Conservation (phyloP, 2,888 invertebrate species). For the Metalampra italica region DNA sequence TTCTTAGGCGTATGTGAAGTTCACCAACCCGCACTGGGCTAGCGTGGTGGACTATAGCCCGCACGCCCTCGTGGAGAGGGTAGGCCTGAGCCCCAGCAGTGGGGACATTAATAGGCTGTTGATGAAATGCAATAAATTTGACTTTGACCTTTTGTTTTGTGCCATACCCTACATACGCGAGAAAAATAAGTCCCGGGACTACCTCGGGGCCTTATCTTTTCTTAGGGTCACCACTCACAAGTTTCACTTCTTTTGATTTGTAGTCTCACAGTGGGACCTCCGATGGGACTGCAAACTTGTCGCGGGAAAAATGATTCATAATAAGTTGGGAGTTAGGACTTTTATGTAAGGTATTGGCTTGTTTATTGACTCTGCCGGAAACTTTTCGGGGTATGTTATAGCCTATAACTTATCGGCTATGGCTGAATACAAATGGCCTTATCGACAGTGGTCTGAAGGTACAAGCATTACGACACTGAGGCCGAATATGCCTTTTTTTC, state of each 20-base stretch:
- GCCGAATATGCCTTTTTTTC: no score
- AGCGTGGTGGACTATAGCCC: no score
- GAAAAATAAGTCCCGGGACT: slow-evolving; percentile 47
- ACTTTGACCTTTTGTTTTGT: slow-evolving; percentile 11
- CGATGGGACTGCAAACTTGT: slow-evolving; percentile 13
- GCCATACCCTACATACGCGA: slow-evolving; percentile 25
- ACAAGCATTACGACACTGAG: no score
- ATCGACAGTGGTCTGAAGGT: no score
- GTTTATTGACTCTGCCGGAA: neutral
- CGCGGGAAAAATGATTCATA: slow-evolving; percentile 9
- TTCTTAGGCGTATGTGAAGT: no score
- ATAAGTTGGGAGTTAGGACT: slow-evolving; percentile 4
- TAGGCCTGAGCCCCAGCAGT: no score
- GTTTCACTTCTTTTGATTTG: slow-evolving; percentile 50
- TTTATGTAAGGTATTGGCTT: neutral
- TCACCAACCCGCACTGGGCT: no score
- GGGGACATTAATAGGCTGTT: no score
- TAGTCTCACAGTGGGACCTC: slow-evolving; percentile 24
- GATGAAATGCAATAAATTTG: no score
- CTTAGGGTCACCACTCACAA: slow-evolving; percentile 39
- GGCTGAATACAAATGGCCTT: no score
- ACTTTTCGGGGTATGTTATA: neutral
- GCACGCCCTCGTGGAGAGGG: no score
- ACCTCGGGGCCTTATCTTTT: slow-evolving; percentile 50
- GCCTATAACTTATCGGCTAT: no score